Conservation (phyloP, 2,888 invertebrate genomes). For the Drosophila aldrichi region DNA sequence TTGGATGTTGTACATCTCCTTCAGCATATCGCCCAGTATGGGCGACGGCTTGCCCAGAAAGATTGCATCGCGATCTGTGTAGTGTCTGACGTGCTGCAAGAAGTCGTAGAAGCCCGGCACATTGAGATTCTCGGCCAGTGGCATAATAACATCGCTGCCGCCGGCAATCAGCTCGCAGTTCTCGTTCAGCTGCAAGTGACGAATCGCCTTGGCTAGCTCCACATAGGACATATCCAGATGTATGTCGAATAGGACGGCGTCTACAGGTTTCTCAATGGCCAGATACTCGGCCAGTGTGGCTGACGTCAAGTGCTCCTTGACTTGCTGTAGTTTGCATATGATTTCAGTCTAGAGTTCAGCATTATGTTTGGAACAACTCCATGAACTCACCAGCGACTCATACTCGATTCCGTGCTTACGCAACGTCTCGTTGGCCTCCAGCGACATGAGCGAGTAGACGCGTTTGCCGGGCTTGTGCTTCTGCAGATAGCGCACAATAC, state of each 20-base stretch:
- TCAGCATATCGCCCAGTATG: constrained; percentile 81
- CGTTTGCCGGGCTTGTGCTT: constrained; percentile 85
- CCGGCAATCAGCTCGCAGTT: constrained; percentile 85
- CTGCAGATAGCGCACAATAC: constrained; percentile 85
- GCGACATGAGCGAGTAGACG: constrained; percentile 84
- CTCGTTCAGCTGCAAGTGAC: constrained; percentile 84
- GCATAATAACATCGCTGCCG: constrained; percentile 81
- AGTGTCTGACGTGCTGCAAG: constrained; percentile 67
- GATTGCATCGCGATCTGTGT: constrained; percentile 82
- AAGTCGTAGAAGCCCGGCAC: constrained; percentile 80
- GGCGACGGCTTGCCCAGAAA: constrained; percentile 86
- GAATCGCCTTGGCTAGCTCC: constrained; percentile 84
- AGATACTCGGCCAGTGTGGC: constrained; percentile 55
- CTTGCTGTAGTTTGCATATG: constrained; percentile 47
- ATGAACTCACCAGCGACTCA: constrained; percentile 79
- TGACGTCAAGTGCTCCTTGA: constrained; percentile 67
- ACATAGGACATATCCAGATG: constrained; percentile 85
- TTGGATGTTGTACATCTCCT: constrained; percentile 84
- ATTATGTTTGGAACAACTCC: background rate
- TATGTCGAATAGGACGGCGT: constrained; percentile 86
- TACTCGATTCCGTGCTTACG: constrained; percentile 84
- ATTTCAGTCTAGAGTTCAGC: background rate
- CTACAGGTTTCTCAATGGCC: constrained; percentile 73
- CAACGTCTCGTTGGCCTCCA: constrained; percentile 81
- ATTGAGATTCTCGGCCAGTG: constrained; percentile 69